These are phyloP conservation scores for Champsocephalus gunnari DNA, from an alignment of 2,797 vertebrate species.

Conservation along the genomic window DNA sequence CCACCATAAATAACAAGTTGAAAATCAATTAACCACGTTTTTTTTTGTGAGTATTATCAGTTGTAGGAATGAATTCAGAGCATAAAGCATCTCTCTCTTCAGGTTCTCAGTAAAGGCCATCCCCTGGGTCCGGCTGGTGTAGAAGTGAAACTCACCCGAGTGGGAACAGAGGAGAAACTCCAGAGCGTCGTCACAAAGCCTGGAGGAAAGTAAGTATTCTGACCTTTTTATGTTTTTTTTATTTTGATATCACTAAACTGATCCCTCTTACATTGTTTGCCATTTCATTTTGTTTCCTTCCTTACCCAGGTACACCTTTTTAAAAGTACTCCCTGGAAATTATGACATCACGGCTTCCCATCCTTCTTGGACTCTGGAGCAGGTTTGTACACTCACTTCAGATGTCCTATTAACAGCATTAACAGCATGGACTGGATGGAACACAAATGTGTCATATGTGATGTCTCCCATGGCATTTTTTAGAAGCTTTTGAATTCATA, in stretches of 20 bases:
- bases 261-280: background rate
- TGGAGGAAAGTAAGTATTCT: slow-evolving; percentile 92
- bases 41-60: no score
- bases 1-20: background rate
- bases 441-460: background rate
- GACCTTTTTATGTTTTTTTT: background rate
- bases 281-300: background rate
- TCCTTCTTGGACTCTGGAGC: slow-evolving; percentile 92
- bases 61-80: background rate
- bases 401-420: background rate
- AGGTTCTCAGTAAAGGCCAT: slow-evolving; percentile 97
- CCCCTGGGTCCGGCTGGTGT: slow-evolving; percentile 91
- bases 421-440: background rate
- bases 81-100: background rate
- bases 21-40: background rate
- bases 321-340: slow-evolving; percentile 94
- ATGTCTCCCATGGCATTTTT: background rate
- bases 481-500: background rate
- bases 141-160: slow-evolving; percentile 89
- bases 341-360: slow-evolving; percentile 95
- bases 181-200: slow-evolving; percentile 90
- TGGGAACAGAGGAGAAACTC: slow-evolving; percentile 85
- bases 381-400: slow-evolving; percentile 80
- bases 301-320: slow-evolving; percentile 91
- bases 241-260: background rate